Conservation (phyloP, 1,140 invertebrate genomes). For the Trichoplusia ni region DNA sequence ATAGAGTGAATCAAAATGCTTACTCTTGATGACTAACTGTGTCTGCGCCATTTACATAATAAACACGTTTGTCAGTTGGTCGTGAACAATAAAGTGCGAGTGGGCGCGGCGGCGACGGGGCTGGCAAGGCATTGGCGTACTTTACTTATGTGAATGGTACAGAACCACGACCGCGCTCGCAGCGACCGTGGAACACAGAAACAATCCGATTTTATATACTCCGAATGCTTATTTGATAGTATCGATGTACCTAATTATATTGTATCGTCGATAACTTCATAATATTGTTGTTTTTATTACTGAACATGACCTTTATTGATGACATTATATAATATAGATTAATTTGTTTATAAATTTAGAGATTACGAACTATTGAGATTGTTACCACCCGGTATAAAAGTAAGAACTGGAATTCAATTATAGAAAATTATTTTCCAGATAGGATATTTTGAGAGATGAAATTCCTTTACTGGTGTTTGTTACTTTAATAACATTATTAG, state of each 20-base stretch:
- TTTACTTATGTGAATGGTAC: constrained; percentile 27
- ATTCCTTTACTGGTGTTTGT: constrained; percentile 63
- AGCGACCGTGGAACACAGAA: constrained; percentile 8
- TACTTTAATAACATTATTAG: constrained; percentile 72
- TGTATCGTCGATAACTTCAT: constrained; percentile 49
- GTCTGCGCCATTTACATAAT: constrained; percentile 9
- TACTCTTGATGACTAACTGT: constrained; percentile 28
- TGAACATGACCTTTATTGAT: constrained; percentile 73
- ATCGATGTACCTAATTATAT: constrained; percentile 59
- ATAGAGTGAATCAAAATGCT: constrained; percentile 65
- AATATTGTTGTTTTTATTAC: constrained; percentile 62
- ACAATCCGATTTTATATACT: constrained; percentile 53
- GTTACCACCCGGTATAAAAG: constrained; percentile 75
- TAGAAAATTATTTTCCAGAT: constrained; percentile 60
- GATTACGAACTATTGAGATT: constrained; percentile 78
- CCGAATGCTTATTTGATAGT: constrained; percentile 53
- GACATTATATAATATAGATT: constrained; percentile 75
- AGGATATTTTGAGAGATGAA: constrained; percentile 46
- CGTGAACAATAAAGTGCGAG: not conserved
- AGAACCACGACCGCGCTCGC: constrained; percentile 19
- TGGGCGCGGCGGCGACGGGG: not conserved
- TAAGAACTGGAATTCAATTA: constrained; percentile 57
- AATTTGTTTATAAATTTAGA: constrained; percentile 78
- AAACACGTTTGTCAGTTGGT: not conserved
- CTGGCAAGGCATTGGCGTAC: not conserved